These are phyloP conservation scores for Epinotia nisella DNA, from an alignment of 2,888 invertebrate species.

Conservation along the genomic window DNA sequence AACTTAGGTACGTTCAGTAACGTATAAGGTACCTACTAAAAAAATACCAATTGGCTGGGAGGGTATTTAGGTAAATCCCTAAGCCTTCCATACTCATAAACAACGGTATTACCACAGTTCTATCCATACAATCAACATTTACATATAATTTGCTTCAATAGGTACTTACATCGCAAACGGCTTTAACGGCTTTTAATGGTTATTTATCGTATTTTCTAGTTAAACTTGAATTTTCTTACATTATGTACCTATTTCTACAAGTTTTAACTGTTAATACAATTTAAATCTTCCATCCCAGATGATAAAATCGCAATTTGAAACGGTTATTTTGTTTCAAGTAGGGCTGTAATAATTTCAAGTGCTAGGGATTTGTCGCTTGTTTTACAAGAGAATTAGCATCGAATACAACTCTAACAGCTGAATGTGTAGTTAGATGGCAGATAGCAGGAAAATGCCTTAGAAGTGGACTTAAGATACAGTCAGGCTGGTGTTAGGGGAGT, in stretches of 20 bases:
- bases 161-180: not conserved
- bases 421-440: slow-evolving; percentile 18
- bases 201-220: slow-evolving; percentile 13
- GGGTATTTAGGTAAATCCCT: not conserved
- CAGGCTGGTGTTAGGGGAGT: not conserved
- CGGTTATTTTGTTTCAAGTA: not conserved
- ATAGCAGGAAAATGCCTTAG: not conserved
- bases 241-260: not conserved
- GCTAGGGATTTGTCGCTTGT: slow-evolving; percentile 16
- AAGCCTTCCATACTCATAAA: not conserved
- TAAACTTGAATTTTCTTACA: slow-evolving; percentile 7
- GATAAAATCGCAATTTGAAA: not conserved
- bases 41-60: too few species aligned
- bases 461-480: slow-evolving; percentile 1
- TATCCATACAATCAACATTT: slow-evolving; percentile 3
- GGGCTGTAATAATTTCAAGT: slow-evolving; percentile 6
- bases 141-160: slow-evolving; percentile 27
- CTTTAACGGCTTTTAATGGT: slow-evolving; percentile 19
- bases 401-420: slow-evolving; percentile 8
- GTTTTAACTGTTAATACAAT: not conserved
- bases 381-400: slow-evolving; percentile 24
- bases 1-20: too few species aligned
- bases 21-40: too few species aligned
- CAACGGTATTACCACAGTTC: not conserved
- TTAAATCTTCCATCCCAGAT: not conserved